Evolutionary conservation across 2,888 invertebrate genomes (phyloP).

Genomic region (Melitaea athalia): DNA sequence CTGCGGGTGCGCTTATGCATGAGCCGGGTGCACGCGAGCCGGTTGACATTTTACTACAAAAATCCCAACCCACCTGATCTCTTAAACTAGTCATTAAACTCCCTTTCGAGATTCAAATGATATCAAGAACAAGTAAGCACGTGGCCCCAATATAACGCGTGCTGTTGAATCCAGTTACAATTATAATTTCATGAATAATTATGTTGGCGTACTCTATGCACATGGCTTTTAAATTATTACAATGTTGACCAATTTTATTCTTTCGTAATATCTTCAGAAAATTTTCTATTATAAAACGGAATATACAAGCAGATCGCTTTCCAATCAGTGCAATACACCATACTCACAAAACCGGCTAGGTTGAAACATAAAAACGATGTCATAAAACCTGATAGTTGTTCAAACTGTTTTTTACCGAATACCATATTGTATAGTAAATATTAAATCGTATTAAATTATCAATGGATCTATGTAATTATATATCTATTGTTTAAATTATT

Average conservation of each 20-base stretch:
- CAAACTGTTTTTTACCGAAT: slow-evolving; percentile 81
- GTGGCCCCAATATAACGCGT: slow-evolving; percentile 27
- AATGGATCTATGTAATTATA: no score
- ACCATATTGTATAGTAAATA: slow-evolving; percentile 14
- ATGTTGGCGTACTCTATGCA: slow-evolving; percentile 9
- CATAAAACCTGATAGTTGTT: slow-evolving; percentile 71
- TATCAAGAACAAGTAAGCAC: slow-evolving; percentile 28
- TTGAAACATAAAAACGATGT: slow-evolving; percentile 83
- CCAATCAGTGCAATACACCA: slow-evolving; percentile 90
- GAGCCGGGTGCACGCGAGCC: slow-evolving; percentile 67
- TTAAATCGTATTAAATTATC: no score
- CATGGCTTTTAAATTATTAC: background rate
- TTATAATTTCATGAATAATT: slow-evolving; percentile 25
- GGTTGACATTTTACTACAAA: slow-evolving; percentile 73
- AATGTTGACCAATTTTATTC: slow-evolving; percentile 9
- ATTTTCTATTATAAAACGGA: slow-evolving; percentile 89
- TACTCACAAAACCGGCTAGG: slow-evolving; percentile 73
- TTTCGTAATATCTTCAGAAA: slow-evolving; percentile 45
- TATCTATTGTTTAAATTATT: background rate
- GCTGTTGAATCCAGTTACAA: slow-evolving; percentile 24
- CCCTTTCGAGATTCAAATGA: slow-evolving; percentile 30
- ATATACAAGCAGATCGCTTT: slow-evolving; percentile 85
- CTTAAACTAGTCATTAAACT: slow-evolving; percentile 66
- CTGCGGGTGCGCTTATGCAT: slow-evolving; percentile 69
- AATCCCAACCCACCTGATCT: slow-evolving; percentile 79